Conservation (phyloP, 92 coral and sea anemone genomes). For the Zoanthus gigantus region DNA sequence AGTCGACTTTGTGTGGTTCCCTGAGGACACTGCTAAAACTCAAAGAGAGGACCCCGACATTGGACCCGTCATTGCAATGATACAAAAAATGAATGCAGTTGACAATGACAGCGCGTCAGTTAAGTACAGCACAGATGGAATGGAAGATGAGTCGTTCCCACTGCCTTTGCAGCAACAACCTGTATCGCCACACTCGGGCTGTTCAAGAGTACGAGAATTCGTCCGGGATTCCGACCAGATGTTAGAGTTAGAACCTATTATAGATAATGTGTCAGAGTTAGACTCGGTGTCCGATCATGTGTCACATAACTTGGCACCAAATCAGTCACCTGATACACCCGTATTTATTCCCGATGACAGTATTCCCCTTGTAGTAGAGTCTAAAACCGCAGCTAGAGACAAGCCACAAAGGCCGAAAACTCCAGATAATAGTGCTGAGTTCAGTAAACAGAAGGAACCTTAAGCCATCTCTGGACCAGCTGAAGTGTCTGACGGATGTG, state of each 20-base stretch:
- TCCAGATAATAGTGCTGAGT: background rate
- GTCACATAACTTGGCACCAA: constrained; percentile 6
- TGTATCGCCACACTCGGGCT: background rate
- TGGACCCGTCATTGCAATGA: no score
- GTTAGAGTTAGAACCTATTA: background rate
- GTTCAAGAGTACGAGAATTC: background rate
- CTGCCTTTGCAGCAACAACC: background rate
- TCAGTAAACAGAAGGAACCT: background rate
- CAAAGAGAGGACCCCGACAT: no score
- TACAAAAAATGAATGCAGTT: no score
- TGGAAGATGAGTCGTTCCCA: background rate
- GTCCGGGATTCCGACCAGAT: background rate
- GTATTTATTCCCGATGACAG: no score
- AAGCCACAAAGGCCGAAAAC: constrained; percentile 5
- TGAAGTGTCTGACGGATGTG: constrained; percentile 5
- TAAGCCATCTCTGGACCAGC: background rate
- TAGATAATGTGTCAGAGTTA: background rate
- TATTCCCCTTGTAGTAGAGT: background rate
- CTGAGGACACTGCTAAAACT: no score
- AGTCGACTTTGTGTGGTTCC: no score
- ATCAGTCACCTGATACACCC: no score
- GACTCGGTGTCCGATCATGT: background rate
- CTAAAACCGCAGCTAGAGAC: background rate
- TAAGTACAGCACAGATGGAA: background rate
- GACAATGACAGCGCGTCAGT: background rate